Conservation (phyloP, 2,888 invertebrate species). For the Campoletis raptor region DNA sequence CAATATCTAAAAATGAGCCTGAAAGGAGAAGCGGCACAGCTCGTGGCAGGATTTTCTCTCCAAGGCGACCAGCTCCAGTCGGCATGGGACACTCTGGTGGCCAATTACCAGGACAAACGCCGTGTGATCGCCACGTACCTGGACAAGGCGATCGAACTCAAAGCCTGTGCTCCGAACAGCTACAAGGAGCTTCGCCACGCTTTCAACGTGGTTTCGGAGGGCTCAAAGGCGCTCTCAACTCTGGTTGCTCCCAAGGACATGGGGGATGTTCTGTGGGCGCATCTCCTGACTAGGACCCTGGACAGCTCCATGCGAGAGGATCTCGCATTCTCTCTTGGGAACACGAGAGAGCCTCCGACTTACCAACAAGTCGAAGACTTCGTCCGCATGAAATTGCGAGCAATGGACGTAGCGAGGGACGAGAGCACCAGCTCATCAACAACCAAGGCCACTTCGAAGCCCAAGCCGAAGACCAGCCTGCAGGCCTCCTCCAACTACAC, state of each 20-base stretch:
- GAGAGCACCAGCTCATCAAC: too few species aligned
- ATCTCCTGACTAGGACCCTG: background rate
- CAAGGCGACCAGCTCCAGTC: background rate
- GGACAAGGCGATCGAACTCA: background rate
- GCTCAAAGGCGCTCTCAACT: background rate
- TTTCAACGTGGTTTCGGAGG: background rate
- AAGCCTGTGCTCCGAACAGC: background rate
- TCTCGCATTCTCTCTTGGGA: background rate
- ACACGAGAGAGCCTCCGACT: background rate
- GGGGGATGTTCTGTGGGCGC: slow-evolving; percentile 1
- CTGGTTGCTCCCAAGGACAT: background rate
- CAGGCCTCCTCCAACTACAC: background rate
- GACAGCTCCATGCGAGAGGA: slow-evolving; percentile 11
- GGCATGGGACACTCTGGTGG: background rate
- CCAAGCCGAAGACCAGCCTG: background rate
- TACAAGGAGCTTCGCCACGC: background rate
- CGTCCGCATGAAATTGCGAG: background rate
- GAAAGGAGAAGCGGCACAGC: background rate
- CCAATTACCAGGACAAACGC: background rate
- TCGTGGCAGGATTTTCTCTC: background rate
- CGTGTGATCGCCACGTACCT: slow-evolving; percentile 1
- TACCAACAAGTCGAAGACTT: background rate
- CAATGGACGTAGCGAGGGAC: too few species aligned
- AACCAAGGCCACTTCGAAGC: too few species aligned
- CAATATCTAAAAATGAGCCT: slow-evolving; percentile 7